Conservation (phyloP, 2,888 invertebrate genomes). For the Poecilobothrus nobilitatus region DNA sequence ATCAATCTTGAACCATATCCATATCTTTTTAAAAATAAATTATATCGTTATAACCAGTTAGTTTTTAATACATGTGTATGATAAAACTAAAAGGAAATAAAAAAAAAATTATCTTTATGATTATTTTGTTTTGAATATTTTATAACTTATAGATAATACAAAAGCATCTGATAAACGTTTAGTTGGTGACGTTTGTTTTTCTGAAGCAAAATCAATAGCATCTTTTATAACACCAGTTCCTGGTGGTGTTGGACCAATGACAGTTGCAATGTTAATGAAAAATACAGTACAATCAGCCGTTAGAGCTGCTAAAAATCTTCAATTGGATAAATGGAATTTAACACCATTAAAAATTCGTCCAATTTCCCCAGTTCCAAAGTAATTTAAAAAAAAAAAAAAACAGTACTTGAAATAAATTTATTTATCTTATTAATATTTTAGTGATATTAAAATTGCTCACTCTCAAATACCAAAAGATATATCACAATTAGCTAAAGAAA, state of each 20-base stretch:
- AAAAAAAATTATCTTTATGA: no score
- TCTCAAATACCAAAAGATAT: slow-evolving; percentile 83
- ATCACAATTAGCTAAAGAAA: slow-evolving; percentile 65
- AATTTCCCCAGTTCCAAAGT: slow-evolving; percentile 77
- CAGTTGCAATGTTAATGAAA: slow-evolving; percentile 94
- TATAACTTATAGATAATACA: slow-evolving; percentile 52
- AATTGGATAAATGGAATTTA: slow-evolving; percentile 60
- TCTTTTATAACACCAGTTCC: slow-evolving; percentile 91
- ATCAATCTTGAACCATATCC: no score
- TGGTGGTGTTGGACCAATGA: slow-evolving; percentile 98
- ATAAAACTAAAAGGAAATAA: no score
- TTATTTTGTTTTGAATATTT: no score
- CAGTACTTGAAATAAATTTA: no score
- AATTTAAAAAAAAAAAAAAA: slow-evolving; percentile 24
- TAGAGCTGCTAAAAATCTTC: slow-evolving; percentile 50
- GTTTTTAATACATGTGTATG: no score
- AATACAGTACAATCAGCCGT: slow-evolving; percentile 85
- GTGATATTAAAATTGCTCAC: slow-evolving; percentile 85
- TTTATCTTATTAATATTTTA: slow-evolving; percentile 35
- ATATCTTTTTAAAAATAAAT: no score
- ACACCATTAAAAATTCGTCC: slow-evolving; percentile 56
- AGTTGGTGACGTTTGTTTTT: slow-evolving; percentile 92
- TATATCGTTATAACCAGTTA: no score
- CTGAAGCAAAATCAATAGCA: slow-evolving; percentile 69
- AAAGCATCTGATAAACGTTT: slow-evolving; percentile 72